Evolutionary conservation across 2,797 vertebrate species (phyloP), one percentile per base, ranked within the genome.

Genomic region (Parambassis ranga): DNA sequence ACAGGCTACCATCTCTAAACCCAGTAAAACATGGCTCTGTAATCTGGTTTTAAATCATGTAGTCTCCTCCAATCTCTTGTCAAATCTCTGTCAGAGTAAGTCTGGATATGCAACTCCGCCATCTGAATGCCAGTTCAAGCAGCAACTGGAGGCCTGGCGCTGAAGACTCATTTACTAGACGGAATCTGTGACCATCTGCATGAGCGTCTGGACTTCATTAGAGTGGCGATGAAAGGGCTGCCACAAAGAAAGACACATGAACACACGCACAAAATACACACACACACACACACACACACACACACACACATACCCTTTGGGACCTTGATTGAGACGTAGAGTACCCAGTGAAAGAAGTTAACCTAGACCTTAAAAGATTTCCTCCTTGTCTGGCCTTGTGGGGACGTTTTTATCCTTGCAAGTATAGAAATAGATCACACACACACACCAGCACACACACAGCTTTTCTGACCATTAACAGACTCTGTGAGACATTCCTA

Each of bases 171-270:
- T 71, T 79, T 64, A 73, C 50, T 47, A 50, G 58, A 64, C 51
- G 47, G 69, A 60, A 61, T 24, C 35, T 66, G 78, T 83, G 70
- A 67, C 71, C 77, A 86, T 86, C 79, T 84, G 83, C 37, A 18
- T 2, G 48, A 71, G 68, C 39, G 58, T 76, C 81, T 85, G 81
- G 77, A 69, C 76, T 71, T 82, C 67, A 83, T 85, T 80, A 83
- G 48, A 42, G 52, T 63, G 61, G 28, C 14, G 43, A 67, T 63
- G 77, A 79, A 55, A 68, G 63, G 39, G 53, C 55, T 52, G 43
- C 71, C 48, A 39, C 65, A 64, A n/a, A 46, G 37, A 47, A 14
- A 13, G 46, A 49, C 31, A 56, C 30, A 58, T 2, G 14, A 22
- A 48, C 15, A 24, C 23, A 32, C 26, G 37, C 24, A 65, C 20